Evolutionary conservation across 2,888 invertebrate species (phyloP).

Genomic region (Seladonia tumulorum): DNA sequence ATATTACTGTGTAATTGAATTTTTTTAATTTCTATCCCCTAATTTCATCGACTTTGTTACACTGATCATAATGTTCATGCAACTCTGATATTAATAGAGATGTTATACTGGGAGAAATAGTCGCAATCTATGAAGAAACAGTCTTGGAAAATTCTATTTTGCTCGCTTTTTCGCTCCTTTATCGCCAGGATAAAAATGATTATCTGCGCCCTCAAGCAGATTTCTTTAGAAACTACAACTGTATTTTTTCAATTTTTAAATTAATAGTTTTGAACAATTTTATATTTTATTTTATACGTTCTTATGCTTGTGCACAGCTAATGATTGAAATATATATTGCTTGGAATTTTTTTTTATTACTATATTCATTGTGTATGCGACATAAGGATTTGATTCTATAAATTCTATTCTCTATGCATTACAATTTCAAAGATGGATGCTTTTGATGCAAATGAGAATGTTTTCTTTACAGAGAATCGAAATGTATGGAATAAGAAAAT

Average conservation of each 20-base stretch:
- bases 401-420: not conserved
- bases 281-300: not conserved
- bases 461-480: not conserved
- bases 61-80: not conserved
- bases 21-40: not conserved
- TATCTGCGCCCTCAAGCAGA: too few species aligned
- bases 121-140: not conserved
- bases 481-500: not conserved
- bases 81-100: not conserved
- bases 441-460: not conserved
- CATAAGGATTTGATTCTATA: not conserved
- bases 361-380: not conserved
- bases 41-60: not conserved
- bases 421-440: not conserved
- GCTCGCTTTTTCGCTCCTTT: not conserved
- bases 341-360: not conserved
- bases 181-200: too few species aligned
- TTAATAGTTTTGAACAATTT: not conserved
- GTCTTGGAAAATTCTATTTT: not conserved
- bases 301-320: slow-evolving; percentile 7
- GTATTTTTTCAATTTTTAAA: not conserved
- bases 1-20: not conserved
- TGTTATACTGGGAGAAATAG: too few species aligned
- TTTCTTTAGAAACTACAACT: too few species aligned
- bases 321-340: not conserved